phyloP scores from a whole-genome alignment of 2,113 vertebrate genomes.

The Atrichornis clamosus region DNA sequence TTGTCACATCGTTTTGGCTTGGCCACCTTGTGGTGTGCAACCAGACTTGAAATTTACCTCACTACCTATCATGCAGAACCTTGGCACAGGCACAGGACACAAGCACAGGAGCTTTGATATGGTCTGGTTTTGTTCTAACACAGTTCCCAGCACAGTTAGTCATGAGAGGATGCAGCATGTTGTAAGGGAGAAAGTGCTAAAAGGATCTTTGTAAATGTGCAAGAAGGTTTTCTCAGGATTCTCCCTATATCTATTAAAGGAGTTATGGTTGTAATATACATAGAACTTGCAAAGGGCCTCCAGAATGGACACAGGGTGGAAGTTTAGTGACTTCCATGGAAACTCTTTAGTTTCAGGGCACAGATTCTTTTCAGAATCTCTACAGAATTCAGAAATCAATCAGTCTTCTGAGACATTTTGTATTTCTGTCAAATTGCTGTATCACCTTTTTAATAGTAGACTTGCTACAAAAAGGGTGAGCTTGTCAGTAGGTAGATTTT shows the following conservation, averaged over 20 bases:
- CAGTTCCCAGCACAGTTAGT: neutral
- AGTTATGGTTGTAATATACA: neutral
- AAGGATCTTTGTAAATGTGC: neutral
- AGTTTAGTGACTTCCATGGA: neutral
- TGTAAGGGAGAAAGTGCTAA: neutral
- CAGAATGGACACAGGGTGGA: neutral
- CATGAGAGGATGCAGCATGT: neutral
- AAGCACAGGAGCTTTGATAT: neutral
- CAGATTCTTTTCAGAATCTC: neutral
- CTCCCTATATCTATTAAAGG: neutral
- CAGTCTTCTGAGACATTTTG: neutral
- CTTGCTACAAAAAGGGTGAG: neutral
- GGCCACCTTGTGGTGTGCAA: neutral
- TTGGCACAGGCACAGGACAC: neutral
- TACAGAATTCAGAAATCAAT: neutral
- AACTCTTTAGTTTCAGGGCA: neutral
- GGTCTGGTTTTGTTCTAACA: neutral
- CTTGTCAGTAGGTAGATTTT: neutral
- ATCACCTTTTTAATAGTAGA: neutral
- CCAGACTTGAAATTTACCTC: neutral
- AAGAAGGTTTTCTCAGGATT: neutral
- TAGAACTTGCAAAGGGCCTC: neutral
- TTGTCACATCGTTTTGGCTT: neutral
- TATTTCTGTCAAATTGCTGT: neutral
- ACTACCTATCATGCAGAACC: rapidly evolving